Evolutionary conservation across 2,113 vertebrate species (phyloP).

Genomic region (Oncorhynchus kisutch): DNA sequence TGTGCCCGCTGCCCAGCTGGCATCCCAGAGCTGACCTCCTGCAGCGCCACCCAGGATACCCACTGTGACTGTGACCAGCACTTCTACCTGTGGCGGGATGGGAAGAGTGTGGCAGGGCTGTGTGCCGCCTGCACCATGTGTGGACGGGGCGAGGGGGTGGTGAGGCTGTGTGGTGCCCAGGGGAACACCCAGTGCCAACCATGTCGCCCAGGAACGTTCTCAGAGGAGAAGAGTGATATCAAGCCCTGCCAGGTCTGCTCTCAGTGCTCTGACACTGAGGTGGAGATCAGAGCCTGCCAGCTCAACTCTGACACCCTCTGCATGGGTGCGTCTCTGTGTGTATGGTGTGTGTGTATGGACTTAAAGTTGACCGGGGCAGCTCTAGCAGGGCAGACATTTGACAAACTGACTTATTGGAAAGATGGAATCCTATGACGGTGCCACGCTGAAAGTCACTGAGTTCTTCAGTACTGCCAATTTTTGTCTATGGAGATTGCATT

Average conservation of each 20-base stretch:
- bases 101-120: not conserved
- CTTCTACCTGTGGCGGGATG: conserved; percentile 50
- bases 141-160: conserved; percentile 48
- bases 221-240: conserved; percentile 51
- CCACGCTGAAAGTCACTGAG: too few relatives aligned
- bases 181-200: conserved; percentile 62
- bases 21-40: conserved; percentile 42
- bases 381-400: too few relatives aligned
- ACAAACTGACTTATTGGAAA: too few relatives aligned
- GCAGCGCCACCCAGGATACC: conserved; percentile 57
- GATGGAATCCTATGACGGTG: too few relatives aligned
- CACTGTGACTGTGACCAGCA: conserved; percentile 68
- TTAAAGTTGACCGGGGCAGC: too few relatives aligned
- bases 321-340: conserved; percentile 73
- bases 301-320: conserved; percentile 75
- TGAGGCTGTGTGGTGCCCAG: conserved; percentile 46
- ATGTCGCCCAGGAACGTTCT: conserved; percentile 69
- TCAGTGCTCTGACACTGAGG: conserved; percentile 68
- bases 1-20: conserved; percentile 65
- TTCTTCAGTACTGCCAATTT: too few relatives aligned
- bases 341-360: too few relatives aligned
- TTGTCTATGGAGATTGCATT: too few relatives aligned
- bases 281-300: conserved; percentile 76
- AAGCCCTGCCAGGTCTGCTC: conserved; percentile 72
- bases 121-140: conserved; percentile 73